Base-by-base conservation (phyloP, 2,888 invertebrate species). In the Lycophotia porphyrea region DNA sequence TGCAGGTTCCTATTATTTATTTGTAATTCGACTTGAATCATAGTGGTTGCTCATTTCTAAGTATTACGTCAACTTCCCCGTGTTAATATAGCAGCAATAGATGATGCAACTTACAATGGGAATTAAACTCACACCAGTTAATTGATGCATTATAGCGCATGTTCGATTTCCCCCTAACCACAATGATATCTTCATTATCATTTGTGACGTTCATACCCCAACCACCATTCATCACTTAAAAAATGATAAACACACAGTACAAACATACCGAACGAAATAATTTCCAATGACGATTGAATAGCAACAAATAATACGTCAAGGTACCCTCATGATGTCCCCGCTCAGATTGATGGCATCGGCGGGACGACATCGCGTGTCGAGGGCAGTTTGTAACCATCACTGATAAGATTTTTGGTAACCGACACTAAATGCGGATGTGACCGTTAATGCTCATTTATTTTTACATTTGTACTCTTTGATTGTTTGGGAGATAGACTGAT, bases 241-340 rank as follows among this genome's bases (percentile, higher is more conserved):
- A 69, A 65, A 63, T 82, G 66, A 77, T 69, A 63, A 81, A 69
- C 49, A 65, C 31, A 60, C 36, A 18, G 31, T 1, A 36, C 61
- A 60, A 34, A 44, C n/a, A 5, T n/a, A 66, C 58, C 69, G 58
- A 8, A 49, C 63, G 21, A 74, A 78, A 85, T 79, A 81, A 85
- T 80, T 55, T 73, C 76, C 78, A 80, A 77, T 84, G 81, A 77
- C 76, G 75, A 81, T 78, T 84, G 80, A 87, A 87, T 88, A 82
- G 84, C 78, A 74, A 84, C 86, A 83, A 81, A 82, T 87, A 1
- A 58, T 67, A 63, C 69, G 71, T 81, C 85, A 83, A 83, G 80
- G 73, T 80, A 81, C 88, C 88, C 88, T 79, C 86, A 88, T 87
- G 88, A 88, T 88, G 84, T 58, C 31, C 39, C n/a, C 71, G 21